Base-by-base conservation (phyloP, 2,888 invertebrate genomes). In the Tachina fera region DNA sequence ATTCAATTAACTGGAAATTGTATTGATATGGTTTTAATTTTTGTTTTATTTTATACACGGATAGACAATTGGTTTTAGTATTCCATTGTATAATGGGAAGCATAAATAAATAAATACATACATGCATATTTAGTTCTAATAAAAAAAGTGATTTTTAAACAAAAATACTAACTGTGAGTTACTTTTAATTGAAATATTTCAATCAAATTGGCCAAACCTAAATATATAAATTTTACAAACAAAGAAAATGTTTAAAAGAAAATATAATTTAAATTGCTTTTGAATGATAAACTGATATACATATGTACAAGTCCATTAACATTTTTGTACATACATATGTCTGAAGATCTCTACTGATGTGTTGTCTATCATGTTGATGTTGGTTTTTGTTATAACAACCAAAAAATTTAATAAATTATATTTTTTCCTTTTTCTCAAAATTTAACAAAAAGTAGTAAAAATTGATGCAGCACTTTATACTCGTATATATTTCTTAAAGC, bases 1-100 rank as follows among this genome's bases (percentile, higher is more conserved):
- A 91, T 91, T 90, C 91, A 90, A 91, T 90, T 90, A 91, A 89
- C 87, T 88, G 90, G 88, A 90, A 91, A 71, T 76, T 75, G n/a
- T 78, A 19, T 56, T 81, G 68, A 78, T 82, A 74, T 31, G 31
- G 51, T 61, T 61, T 67, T 19, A 51, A 63, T 63, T 60, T 49
- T 51, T 4, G 13, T 53, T 74, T 51, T 60, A 70, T 74, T 65
- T 47, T 67, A 14, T 60, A 45, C 22, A 53, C 41, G 14, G 10
- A 19, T 11, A 58, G 22, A 9, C 67, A 68, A 51, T 74, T 74
- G 45, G 9, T 70, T n/a, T 31, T 31, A 31, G 14, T 49, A 31
- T 58, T 68, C 43, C 43, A 70, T 22, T 13, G n/a, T 3, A 68
- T 13, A 22, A 3, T 22, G 22, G 22, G 31, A 9, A 39, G 13